These are phyloP conservation scores for Styela clava DNA, from an alignment of 23 tunicate genomes.

Conservation along the genomic window DNA sequence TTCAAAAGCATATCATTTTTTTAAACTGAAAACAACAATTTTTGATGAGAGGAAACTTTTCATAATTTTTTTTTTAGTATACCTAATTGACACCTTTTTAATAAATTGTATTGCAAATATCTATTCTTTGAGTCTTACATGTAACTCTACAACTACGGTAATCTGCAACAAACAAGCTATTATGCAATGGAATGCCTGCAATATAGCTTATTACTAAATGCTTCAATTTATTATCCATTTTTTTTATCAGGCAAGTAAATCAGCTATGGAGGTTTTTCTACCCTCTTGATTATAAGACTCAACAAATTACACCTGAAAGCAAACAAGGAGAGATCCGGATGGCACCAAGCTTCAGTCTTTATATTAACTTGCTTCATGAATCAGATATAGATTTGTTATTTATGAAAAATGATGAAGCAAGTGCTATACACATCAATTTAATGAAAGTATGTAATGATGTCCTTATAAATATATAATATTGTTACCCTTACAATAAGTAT, in stretches of 20 bases:
- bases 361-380: slow-evolving; percentile 33
- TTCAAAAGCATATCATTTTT: too few species aligned
- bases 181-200: too few species aligned
- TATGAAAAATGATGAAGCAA: slow-evolving; percentile 30
- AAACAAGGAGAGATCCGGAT: slow-evolving; percentile 45
- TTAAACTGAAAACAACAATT: too few species aligned
- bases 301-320: slow-evolving; percentile 28
- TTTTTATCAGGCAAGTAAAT: slow-evolving; percentile 64
- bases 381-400: slow-evolving; percentile 73
- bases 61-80: too few species aligned
- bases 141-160: too few species aligned
- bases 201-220: too few species aligned
- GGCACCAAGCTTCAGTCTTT: slow-evolving; percentile 33
- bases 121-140: too few species aligned
- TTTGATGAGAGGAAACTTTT: too few species aligned
- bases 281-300: slow-evolving; percentile 59
- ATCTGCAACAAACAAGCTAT: too few species aligned
- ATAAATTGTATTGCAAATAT: too few species aligned
- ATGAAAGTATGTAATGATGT: slow-evolving; percentile 40
- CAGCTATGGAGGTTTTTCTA: slow-evolving; percentile 75
- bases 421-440: slow-evolving; percentile 49
- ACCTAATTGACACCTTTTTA: too few species aligned
- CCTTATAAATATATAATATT: neutral
- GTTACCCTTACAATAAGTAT: neutral
- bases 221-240: neutral